A percentile compares a stretch with the other conserved stretches of the same genome.
phyloP scores from a whole-genome alignment of 2,888 invertebrate genomes.

The Orthosia gothica region DNA sequence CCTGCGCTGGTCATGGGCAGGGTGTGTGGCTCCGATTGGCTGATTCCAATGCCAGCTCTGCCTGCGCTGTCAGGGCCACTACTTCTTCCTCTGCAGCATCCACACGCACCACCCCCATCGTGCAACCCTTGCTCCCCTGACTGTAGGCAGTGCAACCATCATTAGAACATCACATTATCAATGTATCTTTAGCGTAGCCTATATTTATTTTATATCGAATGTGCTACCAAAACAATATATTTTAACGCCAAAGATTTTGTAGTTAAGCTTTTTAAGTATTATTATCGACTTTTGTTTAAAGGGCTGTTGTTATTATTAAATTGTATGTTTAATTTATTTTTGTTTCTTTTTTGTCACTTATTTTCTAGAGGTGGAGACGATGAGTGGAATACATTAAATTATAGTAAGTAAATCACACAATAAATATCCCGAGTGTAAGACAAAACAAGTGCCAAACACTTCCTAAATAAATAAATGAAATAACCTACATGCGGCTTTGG shows the following conservation, averaged over 20 bases:
- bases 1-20: constrained; percentile 89
- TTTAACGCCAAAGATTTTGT: constrained; percentile 68
- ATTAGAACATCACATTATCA: constrained; percentile 65
- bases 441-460: neutral
- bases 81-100: constrained; percentile 86
- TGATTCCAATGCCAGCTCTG: constrained; percentile 87
- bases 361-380: neutral
- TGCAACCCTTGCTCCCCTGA: constrained; percentile 88
- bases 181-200: constrained; percentile 19
- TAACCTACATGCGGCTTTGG: constrained; percentile 32
- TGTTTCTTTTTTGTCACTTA: constrained; percentile 10
- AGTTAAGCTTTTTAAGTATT: constrained; percentile 51
- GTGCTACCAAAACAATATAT: constrained; percentile 51
- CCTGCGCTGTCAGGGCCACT: constrained; percentile 85
- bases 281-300: constrained; percentile 57
- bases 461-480: constrained; percentile 68
- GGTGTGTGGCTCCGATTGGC: constrained; percentile 90
- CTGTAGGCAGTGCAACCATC: constrained; percentile 88
- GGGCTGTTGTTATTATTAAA: constrained; percentile 65
- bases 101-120: constrained; percentile 77
- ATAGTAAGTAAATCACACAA: constrained; percentile 7
- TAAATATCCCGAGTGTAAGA: neutral
- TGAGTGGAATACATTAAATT: neutral
- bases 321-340: constrained; percentile 48
- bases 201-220: constrained; percentile 41